Evolutionary conservation across 2,797 vertebrate genomes (phyloP).

Genomic region (Anabas testudineus): DNA sequence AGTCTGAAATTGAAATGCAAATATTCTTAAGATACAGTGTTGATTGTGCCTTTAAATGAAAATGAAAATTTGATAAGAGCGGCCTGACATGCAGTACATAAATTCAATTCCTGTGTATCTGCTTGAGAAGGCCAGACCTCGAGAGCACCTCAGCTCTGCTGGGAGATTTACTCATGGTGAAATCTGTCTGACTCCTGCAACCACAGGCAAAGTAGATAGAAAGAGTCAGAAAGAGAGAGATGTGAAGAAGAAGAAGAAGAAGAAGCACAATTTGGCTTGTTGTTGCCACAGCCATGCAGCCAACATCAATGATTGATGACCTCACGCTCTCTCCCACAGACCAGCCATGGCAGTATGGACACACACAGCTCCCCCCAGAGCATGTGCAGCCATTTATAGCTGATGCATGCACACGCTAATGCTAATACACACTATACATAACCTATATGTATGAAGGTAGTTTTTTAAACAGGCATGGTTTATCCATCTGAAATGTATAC

Average conservation of each 20-base stretch:
- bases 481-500: constrained; percentile 35
- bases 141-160: neutral
- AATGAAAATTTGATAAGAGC: constrained; percentile 5
- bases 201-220: constrained; percentile 31
- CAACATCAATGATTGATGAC: constrained; percentile 64
- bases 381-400: constrained; percentile 21
- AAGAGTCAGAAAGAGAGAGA: constrained; percentile 2
- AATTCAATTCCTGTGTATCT: neutral
- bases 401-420: constrained; percentile 5
- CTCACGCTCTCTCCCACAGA: constrained; percentile 44
- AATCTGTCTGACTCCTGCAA: constrained; percentile 42
- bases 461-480: constrained; percentile 7
- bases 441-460: neutral
- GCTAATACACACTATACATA: constrained; percentile 11
- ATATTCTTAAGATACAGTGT: no score
- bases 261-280: constrained; percentile 52
- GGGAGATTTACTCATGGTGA: constrained; percentile 39
- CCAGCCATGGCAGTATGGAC: neutral
- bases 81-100: neutral
- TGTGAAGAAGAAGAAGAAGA: constrained; percentile 4
- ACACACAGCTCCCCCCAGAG: neutral
- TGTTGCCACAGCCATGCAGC: constrained; percentile 42
- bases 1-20: no score
- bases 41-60: neutral
- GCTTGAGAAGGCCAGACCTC: constrained; percentile 13